Conservation (phyloP, 1,140 invertebrate genomes). For the Drosophila nigrodunni region DNA sequence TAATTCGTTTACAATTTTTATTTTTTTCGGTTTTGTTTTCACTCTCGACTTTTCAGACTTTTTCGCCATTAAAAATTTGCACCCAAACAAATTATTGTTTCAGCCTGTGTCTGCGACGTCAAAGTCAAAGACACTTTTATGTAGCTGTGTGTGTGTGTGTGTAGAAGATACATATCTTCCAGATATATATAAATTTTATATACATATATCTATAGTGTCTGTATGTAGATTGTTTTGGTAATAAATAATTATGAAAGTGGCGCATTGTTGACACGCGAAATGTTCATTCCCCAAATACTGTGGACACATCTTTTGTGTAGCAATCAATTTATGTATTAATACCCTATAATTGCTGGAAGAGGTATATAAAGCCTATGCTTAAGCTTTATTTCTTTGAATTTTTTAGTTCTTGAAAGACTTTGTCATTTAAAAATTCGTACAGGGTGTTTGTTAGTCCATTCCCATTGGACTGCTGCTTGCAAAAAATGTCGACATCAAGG, state of each 20-base stretch:
- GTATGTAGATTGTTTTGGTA: conserved; percentile 47
- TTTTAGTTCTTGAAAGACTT: not conserved
- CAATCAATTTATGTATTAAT: conserved; percentile 45
- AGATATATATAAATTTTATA: conserved; percentile 11
- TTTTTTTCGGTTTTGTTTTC: conserved; percentile 37
- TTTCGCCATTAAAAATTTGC: conserved; percentile 30
- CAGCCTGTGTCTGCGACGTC: conserved; percentile 55
- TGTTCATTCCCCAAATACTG: conserved; percentile 44
- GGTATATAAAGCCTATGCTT: too few relatives aligned
- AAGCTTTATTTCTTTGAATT: not conserved
- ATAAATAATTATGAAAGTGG: conserved; percentile 26
- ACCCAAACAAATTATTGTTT: conserved; percentile 44
- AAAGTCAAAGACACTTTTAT: conserved; percentile 73
- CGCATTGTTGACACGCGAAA: conserved; percentile 64
- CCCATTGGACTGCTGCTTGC: not conserved
- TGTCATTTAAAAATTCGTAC: not conserved
- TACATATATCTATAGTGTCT: not conserved
- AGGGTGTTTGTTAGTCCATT: not conserved
- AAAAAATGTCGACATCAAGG: conserved; percentile 28
- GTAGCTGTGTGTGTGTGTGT: conserved; percentile 18
- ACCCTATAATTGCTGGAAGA: not conserved
- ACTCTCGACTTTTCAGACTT: conserved; percentile 24
- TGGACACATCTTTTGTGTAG: conserved; percentile 38
- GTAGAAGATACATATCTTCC: conserved; percentile 14
- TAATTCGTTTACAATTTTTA: conserved; percentile 23